Evolutionary conservation across 1,140 invertebrate species (phyloP).

Genomic region (Musca domestica): DNA sequence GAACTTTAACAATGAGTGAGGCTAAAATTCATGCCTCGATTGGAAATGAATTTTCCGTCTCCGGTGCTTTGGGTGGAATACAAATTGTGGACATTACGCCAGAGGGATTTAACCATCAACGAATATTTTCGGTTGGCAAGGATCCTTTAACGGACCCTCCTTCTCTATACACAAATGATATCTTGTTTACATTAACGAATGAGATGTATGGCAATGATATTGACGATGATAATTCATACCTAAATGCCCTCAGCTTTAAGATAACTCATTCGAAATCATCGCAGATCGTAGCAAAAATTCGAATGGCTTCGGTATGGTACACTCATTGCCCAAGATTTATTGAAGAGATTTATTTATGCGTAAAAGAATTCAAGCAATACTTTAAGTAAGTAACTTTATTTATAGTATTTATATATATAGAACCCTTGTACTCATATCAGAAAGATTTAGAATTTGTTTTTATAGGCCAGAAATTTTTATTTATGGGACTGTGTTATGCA

Average conservation of each 20-base stretch:
- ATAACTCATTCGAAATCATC: conserved; percentile 58
- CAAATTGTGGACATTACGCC: conserved; percentile 87
- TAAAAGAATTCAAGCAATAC: conserved; percentile 69
- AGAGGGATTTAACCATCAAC: conserved; percentile 77
- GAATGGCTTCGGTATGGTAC: conserved; percentile 91
- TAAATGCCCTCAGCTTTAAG: conserved; percentile 66
- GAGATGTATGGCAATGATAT: conserved; percentile 56
- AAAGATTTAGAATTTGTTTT: conserved; percentile 50
- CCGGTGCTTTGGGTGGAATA: conserved; percentile 85
- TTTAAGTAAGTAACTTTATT: conserved; percentile 50
- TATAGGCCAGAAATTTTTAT: background rate
- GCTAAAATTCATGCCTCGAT: conserved; percentile 87
- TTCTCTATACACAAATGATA: conserved; percentile 33
- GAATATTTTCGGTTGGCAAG: conserved; percentile 81
- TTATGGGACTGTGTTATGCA: too few species aligned
- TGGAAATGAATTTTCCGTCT: conserved; percentile 66
- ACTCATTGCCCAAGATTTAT: conserved; percentile 85
- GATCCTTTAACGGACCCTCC: conserved; percentile 63
- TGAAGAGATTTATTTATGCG: conserved; percentile 81
- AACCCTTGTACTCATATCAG: background rate
- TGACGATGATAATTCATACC: conserved; percentile 46
- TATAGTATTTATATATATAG: background rate
- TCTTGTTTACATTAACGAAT: conserved; percentile 52
- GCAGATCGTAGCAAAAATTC: conserved; percentile 60
- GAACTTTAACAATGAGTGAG: conserved; percentile 86